phyloP scores from a whole-genome alignment of 2,888 invertebrate species.

The Eupsilia transversa region DNA sequence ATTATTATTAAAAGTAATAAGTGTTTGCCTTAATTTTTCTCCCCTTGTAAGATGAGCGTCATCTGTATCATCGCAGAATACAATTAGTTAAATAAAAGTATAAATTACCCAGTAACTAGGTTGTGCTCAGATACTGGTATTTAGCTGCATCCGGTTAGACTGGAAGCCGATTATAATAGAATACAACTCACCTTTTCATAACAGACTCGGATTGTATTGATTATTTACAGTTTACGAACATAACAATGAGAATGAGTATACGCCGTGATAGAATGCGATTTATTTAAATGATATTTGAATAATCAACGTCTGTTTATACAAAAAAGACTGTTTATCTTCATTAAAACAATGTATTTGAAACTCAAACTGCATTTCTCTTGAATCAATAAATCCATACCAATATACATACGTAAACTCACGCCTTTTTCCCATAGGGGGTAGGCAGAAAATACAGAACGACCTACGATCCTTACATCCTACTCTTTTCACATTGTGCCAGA shows the following conservation, averaged over 20 bases:
- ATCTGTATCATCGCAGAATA: neutral
- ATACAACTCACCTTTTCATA: neutral
- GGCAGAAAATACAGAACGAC: neutral
- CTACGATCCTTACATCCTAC: no score
- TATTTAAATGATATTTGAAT: constrained; percentile 9
- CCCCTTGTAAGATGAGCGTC: neutral
- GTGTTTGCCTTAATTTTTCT: neutral
- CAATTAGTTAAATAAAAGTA: neutral
- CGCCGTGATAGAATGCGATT: constrained; percentile 11
- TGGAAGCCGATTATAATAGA: neutral
- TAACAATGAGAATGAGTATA: neutral
- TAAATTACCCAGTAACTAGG: neutral
- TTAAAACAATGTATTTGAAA: constrained; percentile 1
- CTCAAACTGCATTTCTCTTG: neutral
- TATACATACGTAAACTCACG: neutral
- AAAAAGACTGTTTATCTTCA: neutral
- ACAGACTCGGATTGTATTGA: neutral
- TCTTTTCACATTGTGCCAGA: no score
- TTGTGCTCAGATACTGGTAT: neutral
- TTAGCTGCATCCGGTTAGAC: no score
- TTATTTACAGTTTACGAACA: neutral
- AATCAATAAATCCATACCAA: neutral
- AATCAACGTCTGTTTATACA: constrained; percentile 16
- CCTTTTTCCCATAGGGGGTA: no score
- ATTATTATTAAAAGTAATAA: neutral